Conservation (phyloP, 2,113 vertebrate species). For the Cephalopholis sonnerati region DNA sequence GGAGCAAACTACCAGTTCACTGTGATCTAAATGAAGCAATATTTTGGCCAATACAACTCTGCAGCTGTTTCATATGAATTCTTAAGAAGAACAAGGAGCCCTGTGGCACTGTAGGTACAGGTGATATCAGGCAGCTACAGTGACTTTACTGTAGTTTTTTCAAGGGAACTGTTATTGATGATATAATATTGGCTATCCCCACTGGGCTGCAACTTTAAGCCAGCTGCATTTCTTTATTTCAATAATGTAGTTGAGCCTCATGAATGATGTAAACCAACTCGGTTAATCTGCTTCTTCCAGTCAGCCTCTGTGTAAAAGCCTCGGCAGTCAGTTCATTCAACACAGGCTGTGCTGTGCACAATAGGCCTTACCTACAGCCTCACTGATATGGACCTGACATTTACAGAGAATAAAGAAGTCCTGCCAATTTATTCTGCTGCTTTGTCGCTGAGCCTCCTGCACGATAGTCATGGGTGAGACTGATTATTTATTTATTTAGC, state of each 20-base stretch:
- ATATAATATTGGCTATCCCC: neutral
- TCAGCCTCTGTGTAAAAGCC: conserved; percentile 21
- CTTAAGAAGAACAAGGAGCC: too few species aligned
- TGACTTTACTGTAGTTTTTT: neutral
- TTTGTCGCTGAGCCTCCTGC: conserved; percentile 18
- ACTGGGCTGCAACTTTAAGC: neutral
- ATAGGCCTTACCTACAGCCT: conserved; percentile 32
- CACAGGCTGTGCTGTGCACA: conserved; percentile 11
- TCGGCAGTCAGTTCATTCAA: conserved; percentile 7
- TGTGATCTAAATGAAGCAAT: too few species aligned
- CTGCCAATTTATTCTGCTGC: conserved; percentile 8
- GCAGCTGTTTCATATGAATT: too few species aligned
- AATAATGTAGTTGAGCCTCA: conserved; percentile 1
- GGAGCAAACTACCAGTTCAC: too few species aligned
- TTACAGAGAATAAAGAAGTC: conserved; percentile 17
- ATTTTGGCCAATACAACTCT: too few species aligned
- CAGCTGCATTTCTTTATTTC: neutral
- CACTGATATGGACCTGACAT: conserved; percentile 8
- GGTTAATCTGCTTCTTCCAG: conserved; percentile 44
- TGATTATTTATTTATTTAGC: conserved; percentile 1
- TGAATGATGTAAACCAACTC: conserved; percentile 37
- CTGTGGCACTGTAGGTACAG: rapidly evolving
- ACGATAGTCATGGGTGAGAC: neutral
- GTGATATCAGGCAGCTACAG: too few species aligned
- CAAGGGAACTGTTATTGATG: neutral